Base-by-base conservation (phyloP, 1,140 invertebrate genomes). In the Penaeus vannamei region DNA sequence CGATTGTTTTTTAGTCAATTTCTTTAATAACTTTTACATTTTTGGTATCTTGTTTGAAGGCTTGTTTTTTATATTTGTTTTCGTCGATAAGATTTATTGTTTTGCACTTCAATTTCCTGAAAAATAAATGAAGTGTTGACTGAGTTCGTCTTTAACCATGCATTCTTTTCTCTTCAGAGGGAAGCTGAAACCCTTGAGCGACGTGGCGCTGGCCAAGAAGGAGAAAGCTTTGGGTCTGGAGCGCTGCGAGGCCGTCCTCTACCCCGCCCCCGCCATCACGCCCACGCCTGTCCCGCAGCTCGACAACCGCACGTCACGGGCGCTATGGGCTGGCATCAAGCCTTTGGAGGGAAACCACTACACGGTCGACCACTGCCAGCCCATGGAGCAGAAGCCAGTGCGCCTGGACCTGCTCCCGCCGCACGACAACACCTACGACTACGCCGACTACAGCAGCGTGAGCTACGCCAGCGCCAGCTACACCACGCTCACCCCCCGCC, bases 271-370 rank as follows among this genome's bases (percentile, higher is more conserved):
- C 92, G 92, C 85, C 14, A 94, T 94, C 90, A 94, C 94, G 1
- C 91, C 92, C 91, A 91, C 93, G 92, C 92, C 94, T 92, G 92
- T 87, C 77, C 91, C 91, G 80, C 84, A 93, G 10, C 93, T 94
- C 0, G 95, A 86, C 36, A 69, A 36, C 32, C 86, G 81, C 60
- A 95, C 69, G 17, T 90, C 92, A 95, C 95, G 96, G n/a, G 95
- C 96, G 26, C 94, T 97, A 42, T 97, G 96, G 96, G 96, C 97
- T 1, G 96, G 96, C 0, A 93, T 97, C 14, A 97, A 96, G 7
- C 96, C 97, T 0, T 94, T 96, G 26, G 96, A 91, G 79, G 91
- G 87, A 53, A 92, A 92, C 80, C 91, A 91, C 87, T 92, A 92
- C 85, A 92, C 91, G 20, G 90, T 92, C 32, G 91, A 91, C 76